Conservation (phyloP, 1,140 invertebrate genomes). For the Goniozus legneri region DNA sequence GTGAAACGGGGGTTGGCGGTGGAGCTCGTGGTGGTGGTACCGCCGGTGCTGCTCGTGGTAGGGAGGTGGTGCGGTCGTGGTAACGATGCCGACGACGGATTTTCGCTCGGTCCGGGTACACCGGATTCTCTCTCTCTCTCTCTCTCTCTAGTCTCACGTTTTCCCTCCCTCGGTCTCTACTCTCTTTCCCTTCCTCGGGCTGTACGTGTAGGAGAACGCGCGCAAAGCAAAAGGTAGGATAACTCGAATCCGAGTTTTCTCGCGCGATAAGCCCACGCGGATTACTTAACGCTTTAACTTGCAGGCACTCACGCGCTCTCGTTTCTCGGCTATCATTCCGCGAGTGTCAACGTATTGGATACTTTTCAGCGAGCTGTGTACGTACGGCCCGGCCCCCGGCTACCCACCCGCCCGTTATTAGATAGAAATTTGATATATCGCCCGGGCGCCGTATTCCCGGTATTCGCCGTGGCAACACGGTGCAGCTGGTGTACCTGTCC, state of each 20-base stretch:
- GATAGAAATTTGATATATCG: constrained; percentile 46
- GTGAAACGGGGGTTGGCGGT: background rate
- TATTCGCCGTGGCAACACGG: constrained; percentile 2
- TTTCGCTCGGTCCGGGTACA: too few species aligned
- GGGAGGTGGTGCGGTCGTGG: background rate
- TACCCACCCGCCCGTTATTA: constrained; percentile 30
- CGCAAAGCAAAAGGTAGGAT: constrained; percentile 27
- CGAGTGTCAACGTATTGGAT: constrained; percentile 43
- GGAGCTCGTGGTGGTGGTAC: background rate
- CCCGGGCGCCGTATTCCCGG: background rate
- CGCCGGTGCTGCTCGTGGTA: background rate
- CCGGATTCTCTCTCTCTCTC: too few species aligned
- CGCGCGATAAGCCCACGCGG: constrained; percentile 32
- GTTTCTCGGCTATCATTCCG: constrained; percentile 42
- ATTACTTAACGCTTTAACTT: constrained; percentile 44
- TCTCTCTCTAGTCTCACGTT: too few species aligned
- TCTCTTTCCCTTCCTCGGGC: background rate
- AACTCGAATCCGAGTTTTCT: constrained; percentile 45
- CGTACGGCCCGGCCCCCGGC: constrained; percentile 6
- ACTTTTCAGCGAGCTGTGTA: constrained; percentile 21
- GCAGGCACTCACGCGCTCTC: constrained; percentile 33
- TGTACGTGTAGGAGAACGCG: too few species aligned
- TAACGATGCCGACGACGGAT: too few species aligned
- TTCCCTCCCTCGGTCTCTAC: too few species aligned
- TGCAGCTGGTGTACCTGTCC: background rate